phyloP scores from a whole-genome alignment of 2,113 vertebrate genomes.

The Raja brachyura region DNA sequence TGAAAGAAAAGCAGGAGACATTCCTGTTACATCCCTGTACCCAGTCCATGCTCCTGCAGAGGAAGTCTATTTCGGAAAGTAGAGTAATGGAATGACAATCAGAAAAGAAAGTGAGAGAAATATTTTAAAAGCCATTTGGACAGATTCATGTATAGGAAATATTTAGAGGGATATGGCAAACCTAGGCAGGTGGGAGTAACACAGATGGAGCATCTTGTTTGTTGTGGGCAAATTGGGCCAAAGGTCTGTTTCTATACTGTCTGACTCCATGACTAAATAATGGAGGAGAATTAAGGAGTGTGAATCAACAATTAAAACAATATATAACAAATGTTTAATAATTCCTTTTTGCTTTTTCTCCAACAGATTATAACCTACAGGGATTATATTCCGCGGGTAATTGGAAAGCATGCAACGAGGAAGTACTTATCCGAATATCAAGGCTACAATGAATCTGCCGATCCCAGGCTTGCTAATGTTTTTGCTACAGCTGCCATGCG shows the following conservation, averaged over 20 bases:
- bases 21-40: too few species aligned
- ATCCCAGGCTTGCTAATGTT: constrained; percentile 70
- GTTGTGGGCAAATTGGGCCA: too few species aligned
- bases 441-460: constrained; percentile 59
- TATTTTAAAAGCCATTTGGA: too few species aligned
- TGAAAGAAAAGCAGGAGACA: neutral
- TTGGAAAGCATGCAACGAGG: constrained; percentile 46
- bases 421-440: constrained; percentile 56
- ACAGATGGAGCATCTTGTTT: too few species aligned
- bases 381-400: constrained; percentile 70
- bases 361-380: constrained; percentile 72
- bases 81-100: neutral
- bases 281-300: neutral
- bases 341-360: neutral
- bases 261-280: too few species aligned
- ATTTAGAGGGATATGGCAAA: too few species aligned
- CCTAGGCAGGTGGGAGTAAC: too few species aligned
- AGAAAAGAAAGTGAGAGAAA: neutral
- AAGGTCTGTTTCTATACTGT: too few species aligned
- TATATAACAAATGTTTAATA: neutral
- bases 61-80: neutral
- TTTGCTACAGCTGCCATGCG: constrained; percentile 78
- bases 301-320: neutral
- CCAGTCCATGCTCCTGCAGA: neutral
- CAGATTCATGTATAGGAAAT: too few species aligned